Conservation (phyloP, 2,888 invertebrate genomes). For the Noctua janthe region DNA sequence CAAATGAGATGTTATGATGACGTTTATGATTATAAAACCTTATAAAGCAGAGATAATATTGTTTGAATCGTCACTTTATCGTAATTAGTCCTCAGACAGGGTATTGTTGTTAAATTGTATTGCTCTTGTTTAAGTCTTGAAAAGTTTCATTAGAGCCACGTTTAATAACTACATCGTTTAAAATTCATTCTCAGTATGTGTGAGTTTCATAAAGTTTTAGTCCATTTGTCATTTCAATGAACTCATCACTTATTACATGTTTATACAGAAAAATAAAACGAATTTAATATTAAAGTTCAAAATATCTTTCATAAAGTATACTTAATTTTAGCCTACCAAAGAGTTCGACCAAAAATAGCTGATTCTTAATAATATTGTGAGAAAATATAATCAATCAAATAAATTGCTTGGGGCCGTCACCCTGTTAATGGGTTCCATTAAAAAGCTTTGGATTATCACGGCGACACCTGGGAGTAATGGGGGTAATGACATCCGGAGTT, state of each 20-base stretch:
- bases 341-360: slow-evolving; percentile 34
- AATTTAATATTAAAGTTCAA: slow-evolving; percentile 16
- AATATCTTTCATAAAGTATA: not conserved
- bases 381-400: slow-evolving; percentile 61
- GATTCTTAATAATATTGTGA: slow-evolving; percentile 34
- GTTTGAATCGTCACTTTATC: not conserved
- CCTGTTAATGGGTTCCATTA: slow-evolving; percentile 58
- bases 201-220: not conserved
- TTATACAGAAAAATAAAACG: not conserved
- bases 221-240: not conserved
- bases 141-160: no score
- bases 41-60: not conserved
- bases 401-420: slow-evolving; percentile 50
- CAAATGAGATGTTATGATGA: not conserved
- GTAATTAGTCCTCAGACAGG: not conserved
- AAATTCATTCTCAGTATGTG: not conserved
- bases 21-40: not conserved
- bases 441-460: slow-evolving; percentile 52
- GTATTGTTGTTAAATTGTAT: not conserved
- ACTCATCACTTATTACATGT: not conserved
- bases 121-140: not conserved
- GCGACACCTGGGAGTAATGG: slow-evolving; percentile 50
- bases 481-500: slow-evolving; percentile 29
- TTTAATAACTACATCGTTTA: not conserved
- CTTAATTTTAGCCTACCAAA: slow-evolving; percentile 11